Evolutionary conservation across 2,888 invertebrate genomes (phyloP).

Genomic region (Papilio demoleus): DNA sequence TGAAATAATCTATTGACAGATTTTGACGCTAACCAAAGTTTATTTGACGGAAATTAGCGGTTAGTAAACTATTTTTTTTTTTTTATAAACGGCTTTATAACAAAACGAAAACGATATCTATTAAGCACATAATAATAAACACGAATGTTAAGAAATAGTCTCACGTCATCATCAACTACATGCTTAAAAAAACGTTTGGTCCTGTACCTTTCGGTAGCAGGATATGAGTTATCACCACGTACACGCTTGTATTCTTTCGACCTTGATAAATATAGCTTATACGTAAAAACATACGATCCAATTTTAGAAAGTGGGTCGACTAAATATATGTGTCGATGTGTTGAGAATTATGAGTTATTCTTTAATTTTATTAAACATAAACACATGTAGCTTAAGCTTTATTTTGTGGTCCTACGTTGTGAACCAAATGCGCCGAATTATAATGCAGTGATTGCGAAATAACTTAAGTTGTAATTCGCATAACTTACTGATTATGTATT

Average conservation of each 20-base stretch:
- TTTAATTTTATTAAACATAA: background rate
- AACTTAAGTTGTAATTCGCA: background rate
- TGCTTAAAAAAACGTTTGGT: background rate
- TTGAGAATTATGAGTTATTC: slow-evolving; percentile 15
- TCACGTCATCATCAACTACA: no score
- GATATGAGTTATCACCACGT: slow-evolving; percentile 20
- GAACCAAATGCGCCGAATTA: background rate
- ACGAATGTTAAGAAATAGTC: no score
- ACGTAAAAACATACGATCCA: slow-evolving; percentile 10
- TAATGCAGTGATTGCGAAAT: background rate
- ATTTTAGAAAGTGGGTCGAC: slow-evolving; percentile 33
- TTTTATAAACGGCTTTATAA: background rate
- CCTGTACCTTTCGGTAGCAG: slow-evolving; percentile 3
- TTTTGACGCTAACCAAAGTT: background rate
- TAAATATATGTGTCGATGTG: slow-evolving; percentile 14
- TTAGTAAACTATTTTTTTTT: background rate
- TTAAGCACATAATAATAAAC: no score
- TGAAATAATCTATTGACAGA: background rate
- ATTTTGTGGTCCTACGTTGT: no score
- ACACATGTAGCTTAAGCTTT: background rate
- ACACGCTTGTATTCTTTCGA: background rate
- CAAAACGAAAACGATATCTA: background rate
- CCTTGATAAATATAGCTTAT: slow-evolving; percentile 27
- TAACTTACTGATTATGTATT: background rate
- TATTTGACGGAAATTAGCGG: background rate